These are phyloP conservation scores for Athene noctua DNA, from an alignment of 2,113 vertebrate species.

Conservation along the genomic window DNA sequence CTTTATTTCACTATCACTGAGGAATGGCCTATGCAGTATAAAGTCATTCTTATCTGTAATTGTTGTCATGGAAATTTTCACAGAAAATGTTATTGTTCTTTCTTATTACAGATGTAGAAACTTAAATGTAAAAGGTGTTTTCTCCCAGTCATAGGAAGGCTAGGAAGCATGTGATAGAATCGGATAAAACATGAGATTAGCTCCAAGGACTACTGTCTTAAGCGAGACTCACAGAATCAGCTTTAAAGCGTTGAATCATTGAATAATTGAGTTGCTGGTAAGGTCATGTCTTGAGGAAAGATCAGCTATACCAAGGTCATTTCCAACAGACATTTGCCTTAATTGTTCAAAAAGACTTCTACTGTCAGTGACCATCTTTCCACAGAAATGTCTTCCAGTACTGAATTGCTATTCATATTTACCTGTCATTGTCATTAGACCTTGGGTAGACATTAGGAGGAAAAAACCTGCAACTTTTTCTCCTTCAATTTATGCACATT, in stretches of 20 bases:
- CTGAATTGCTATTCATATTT: not conserved
- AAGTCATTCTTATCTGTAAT: not conserved
- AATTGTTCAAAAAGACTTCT: not conserved
- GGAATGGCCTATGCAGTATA: not conserved
- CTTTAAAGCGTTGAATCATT: not conserved
- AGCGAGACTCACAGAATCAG: not conserved
- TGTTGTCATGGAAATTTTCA: not conserved
- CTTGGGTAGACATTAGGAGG: not conserved
- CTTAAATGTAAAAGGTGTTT: not conserved
- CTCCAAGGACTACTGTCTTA: not conserved
- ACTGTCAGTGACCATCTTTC: not conserved
- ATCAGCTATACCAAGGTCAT: not conserved
- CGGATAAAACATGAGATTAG: not conserved
- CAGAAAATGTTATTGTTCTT: not conserved
- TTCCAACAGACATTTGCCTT: not conserved
- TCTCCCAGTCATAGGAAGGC: not conserved
- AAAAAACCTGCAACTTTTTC: not conserved
- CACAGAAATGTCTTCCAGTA: not conserved
- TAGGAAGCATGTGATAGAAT: not conserved
- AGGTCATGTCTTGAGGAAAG: not conserved
- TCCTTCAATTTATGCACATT: not conserved
- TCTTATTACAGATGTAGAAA: not conserved
- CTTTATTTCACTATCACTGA: not conserved
- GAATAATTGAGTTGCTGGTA: not conserved
- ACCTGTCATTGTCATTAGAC: not conserved